Evolutionary conservation across 2,888 invertebrate genomes (phyloP), one percentile per base, ranked within the genome.

Genomic region (Phasia obesa): DNA sequence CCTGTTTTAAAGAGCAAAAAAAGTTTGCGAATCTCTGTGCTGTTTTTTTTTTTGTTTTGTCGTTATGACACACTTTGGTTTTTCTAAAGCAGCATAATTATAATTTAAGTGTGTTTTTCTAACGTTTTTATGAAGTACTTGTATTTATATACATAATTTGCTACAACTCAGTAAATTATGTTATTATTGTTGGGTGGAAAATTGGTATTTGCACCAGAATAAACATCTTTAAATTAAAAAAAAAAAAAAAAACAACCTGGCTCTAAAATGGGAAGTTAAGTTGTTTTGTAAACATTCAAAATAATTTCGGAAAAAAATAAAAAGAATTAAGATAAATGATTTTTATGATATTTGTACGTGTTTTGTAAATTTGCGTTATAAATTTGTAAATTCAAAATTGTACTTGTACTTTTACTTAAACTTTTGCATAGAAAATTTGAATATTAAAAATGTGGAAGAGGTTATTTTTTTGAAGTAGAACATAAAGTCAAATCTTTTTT

Each of bases 281-380:
- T 35, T 35, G 11, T 35, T 35, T 35, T 35, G n/a, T 15, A 42
- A 42, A 42, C 15, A n/a, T n/a, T 13, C 15, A 5, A 42, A 13
- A 42, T 42, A 42, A 42, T 42, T n/a, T n/a, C n/a, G 3, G 2
- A 38, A 38, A n/a, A n/a, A n/a, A n/a, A n/a, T 11, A 42, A 42
- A 42, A 15, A n/a, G 15, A 13, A n/a, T 15, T 35, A 11, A 35
- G 35, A 35, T 11, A 70, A 62, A 44, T 38, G 15, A 31, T 70
- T 73, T 75, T 81, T 81, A 75, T 35, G 35, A 35, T 35, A 35
- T 59, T 70, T 70, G 44, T 70, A 70, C 35, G 35, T 70, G 70
- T 65, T 70, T 59, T 75, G 1, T 71, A 65, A 75, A 27, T 57
- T 69, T 38, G 4, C 64, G 21, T 62, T 35, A 42, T n/a, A 9